Conservation (phyloP, 2,113 vertebrate genomes). For the Malurus melanocephalus region DNA sequence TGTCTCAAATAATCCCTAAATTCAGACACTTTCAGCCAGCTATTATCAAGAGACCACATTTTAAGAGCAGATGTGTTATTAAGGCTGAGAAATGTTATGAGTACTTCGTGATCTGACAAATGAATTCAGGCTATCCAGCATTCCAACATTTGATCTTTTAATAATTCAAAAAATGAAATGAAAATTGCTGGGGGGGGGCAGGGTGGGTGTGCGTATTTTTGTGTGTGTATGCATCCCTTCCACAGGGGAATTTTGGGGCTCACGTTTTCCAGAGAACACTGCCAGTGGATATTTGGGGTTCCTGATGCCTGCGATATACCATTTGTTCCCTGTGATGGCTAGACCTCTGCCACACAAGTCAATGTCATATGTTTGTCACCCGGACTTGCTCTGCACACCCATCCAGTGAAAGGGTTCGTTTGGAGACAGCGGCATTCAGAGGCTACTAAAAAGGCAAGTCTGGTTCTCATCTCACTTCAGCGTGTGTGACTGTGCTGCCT, state of each 20-base stretch:
- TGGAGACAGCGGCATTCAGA: neutral
- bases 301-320: neutral
- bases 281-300: neutral
- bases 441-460: neutral
- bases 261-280: neutral
- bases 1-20: conserved; percentile 86
- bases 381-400: rapidly evolving
- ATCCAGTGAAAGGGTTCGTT: neutral
- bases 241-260: conserved; percentile 12
- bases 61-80: conserved; percentile 86
- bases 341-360: neutral
- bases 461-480: neutral
- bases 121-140: conserved; percentile 76
- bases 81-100: conserved; percentile 84
- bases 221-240: neutral
- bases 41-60: conserved; percentile 85
- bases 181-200: neutral
- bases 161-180: conserved; percentile 72
- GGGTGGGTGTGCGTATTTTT: too few relatives aligned
- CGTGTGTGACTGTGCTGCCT: neutral
- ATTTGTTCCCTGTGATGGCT: neutral
- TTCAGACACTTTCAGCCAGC: conserved; percentile 84
- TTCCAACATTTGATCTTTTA: conserved; percentile 77
- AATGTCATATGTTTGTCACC: neutral
- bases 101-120: conserved; percentile 84